Evolutionary conservation across 2,888 invertebrate species (phyloP).

Genomic region (Apoda limacodes): DNA sequence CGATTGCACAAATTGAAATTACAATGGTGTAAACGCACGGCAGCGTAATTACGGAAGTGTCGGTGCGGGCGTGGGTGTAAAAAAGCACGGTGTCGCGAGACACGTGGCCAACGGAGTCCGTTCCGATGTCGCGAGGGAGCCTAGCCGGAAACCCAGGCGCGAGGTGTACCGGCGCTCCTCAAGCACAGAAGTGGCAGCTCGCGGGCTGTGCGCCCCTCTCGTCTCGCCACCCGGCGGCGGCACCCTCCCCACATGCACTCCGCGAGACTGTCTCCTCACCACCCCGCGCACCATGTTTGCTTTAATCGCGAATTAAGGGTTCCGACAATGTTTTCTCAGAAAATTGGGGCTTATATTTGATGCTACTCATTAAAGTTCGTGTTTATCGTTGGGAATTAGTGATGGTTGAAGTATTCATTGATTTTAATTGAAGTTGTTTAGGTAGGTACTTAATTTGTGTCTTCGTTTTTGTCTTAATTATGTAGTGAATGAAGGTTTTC

Average conservation of each 20-base stretch:
- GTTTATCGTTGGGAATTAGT: conserved; percentile 26
- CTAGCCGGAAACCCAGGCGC: conserved; percentile 66
- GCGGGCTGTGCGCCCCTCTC: conserved; percentile 49
- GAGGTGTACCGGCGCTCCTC: conserved; percentile 67
- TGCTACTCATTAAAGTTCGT: conserved; percentile 52
- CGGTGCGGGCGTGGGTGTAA: conserved; percentile 32
- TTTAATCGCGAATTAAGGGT: conserved; percentile 68
- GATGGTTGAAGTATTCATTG: conserved; percentile 22
- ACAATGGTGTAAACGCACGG: too few relatives aligned
- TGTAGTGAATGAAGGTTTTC: too few relatives aligned
- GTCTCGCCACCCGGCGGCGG: conserved; percentile 31
- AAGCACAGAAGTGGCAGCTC: conserved; percentile 65
- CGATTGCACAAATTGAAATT: too few relatives aligned
- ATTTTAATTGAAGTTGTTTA: conserved; percentile 21
- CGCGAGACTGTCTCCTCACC: conserved; percentile 62
- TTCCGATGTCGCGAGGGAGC: conserved; percentile 59
- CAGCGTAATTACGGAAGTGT: conserved; percentile 47
- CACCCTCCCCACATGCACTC: conserved; percentile 53
- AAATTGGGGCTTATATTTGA: conserved; percentile 59
- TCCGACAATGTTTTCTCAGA: conserved; percentile 63
- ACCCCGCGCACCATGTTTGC: conserved; percentile 66
- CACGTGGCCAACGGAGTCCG: conserved; percentile 53
- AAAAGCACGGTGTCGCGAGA: conserved; percentile 28
- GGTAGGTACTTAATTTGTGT: too few relatives aligned
- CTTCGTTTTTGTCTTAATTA: too few relatives aligned